Evolutionary conservation across 1,140 invertebrate genomes (phyloP).

Genomic region (Drosophila serrata): DNA sequence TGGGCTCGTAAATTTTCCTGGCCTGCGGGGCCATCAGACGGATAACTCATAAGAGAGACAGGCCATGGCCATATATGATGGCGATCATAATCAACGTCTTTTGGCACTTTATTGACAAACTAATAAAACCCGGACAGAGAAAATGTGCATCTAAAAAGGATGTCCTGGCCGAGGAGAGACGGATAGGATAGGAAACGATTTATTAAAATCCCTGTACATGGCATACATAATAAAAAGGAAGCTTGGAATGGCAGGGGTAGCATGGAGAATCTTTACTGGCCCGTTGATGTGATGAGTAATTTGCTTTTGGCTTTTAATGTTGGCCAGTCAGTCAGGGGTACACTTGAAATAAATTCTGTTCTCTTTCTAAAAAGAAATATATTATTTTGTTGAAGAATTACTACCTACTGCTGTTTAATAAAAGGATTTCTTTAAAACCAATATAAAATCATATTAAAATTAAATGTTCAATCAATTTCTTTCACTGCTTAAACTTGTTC

Average conservation of each 20-base stretch:
- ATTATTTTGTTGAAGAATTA: too few species aligned
- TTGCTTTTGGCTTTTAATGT: constrained; percentile 81
- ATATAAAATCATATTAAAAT: neutral
- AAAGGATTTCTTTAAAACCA: too few species aligned
- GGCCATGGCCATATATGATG: constrained; percentile 28
- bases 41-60: constrained; percentile 59
- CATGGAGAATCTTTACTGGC: constrained; percentile 46
- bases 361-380: too few species aligned
- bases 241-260: neutral
- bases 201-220: constrained; percentile 77
- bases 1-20: constrained; percentile 46
- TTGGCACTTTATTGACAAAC: constrained; percentile 81
- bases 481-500: neutral
- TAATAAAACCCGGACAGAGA: constrained; percentile 61
- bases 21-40: constrained; percentile 60
- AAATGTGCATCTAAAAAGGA: constrained; percentile 1
- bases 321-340: neutral
- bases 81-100: constrained; percentile 78
- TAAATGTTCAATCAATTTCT: neutral
- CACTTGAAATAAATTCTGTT: neutral
- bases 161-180: constrained; percentile 4
- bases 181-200: constrained; percentile 59
- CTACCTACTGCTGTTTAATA: too few species aligned
- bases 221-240: constrained; percentile 73
- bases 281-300: constrained; percentile 80